Conservation (phyloP, 2,888 invertebrate species). For the Campoplex nolae region DNA sequence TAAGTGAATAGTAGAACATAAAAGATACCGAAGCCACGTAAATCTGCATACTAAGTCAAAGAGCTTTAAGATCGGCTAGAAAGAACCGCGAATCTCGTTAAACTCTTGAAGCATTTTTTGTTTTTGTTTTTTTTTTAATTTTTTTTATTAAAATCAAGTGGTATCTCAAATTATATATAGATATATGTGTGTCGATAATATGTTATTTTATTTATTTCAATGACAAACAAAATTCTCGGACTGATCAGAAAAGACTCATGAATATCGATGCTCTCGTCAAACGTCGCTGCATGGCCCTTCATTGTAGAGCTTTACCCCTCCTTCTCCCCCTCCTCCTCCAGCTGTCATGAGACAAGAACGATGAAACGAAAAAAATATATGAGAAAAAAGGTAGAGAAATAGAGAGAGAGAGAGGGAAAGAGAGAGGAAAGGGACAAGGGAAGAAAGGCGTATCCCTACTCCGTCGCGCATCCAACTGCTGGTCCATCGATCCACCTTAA, state of each 20-base stretch:
- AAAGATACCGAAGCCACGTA: slow-evolving; percentile 37
- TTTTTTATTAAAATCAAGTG: neutral
- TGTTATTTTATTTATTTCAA: neutral
- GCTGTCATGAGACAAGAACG: slow-evolving; percentile 51
- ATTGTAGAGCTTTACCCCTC: slow-evolving; percentile 47
- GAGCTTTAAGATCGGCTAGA: slow-evolving; percentile 17
- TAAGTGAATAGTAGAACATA: neutral
- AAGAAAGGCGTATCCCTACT: slow-evolving; percentile 70
- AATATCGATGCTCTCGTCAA: slow-evolving; percentile 68
- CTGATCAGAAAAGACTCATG: slow-evolving; percentile 56
- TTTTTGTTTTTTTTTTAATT: neutral
- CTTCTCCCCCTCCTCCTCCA: no score
- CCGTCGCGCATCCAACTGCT: slow-evolving; percentile 77
- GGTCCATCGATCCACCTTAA: slow-evolving; percentile 85
- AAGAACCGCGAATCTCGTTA: slow-evolving; percentile 48
- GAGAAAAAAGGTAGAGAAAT: slow-evolving; percentile 2
- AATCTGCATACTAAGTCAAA: slow-evolving; percentile 58
- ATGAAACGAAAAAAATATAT: slow-evolving; percentile 22
- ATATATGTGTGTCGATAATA: neutral
- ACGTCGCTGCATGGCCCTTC: slow-evolving; percentile 57
- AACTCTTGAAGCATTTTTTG: neutral
- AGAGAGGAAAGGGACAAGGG: slow-evolving; percentile 55
- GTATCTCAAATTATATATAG: slow-evolving; percentile 16
- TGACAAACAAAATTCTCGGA: slow-evolving; percentile 61
- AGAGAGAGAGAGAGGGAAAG: slow-evolving; percentile 26